Base-by-base conservation (phyloP, 2,113 vertebrate species). In the Xenopus laevis region DNA sequence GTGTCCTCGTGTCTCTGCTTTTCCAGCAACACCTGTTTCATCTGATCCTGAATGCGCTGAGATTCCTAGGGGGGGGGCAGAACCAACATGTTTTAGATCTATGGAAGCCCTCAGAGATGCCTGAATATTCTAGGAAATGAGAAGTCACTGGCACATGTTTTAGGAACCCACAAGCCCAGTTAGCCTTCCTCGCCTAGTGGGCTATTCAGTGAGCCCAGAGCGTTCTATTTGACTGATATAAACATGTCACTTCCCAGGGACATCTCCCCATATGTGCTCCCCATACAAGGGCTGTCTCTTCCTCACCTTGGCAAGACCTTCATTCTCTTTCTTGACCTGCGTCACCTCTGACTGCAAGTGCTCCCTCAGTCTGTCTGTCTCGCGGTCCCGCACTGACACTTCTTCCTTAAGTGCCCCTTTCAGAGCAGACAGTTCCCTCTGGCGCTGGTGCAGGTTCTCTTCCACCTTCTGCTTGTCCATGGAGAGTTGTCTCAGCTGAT, bases 361-460 rank as follows among this genome's bases (percentile, higher is more conserved):
- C 53, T 90, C 86, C 65, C 81, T 83, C 60, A 85, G 77, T 60
- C 81, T 69, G n/a, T 89, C 87, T 8, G 85, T 72, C 55, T 85
- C 88, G 67, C 86, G 91, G 69, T 89, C 87, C 0, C 83, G 89
- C 40, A 89, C 88, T 10, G 91, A 88, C 10, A 91, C 90, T 83
- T 92, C 92, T 6, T 89, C 83, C 81, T 93, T 94, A 77, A 92
- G 86, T 71, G 86, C 78, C 27, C 90, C 93, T 68, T 90, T 94
- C 60, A 95, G 33, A 0, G 86, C 79, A 0, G 85, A 87, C 62
- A 94, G 65, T 80, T 98, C 96, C 86, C 88, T 87, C 44, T 95
- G 92, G 78, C 91, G 89, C 80, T 87, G 91, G 59, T 84, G 91
- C 46, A 74, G 81, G 58, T 83, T 81, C 2, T 80, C 79, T 30